Percentiles rank a stretch among this genome's conserved stretches.
These are phyloP conservation scores for Pterocles burchelli DNA, from an alignment of 2,113 vertebrate genomes.

Conservation along the genomic window DNA sequence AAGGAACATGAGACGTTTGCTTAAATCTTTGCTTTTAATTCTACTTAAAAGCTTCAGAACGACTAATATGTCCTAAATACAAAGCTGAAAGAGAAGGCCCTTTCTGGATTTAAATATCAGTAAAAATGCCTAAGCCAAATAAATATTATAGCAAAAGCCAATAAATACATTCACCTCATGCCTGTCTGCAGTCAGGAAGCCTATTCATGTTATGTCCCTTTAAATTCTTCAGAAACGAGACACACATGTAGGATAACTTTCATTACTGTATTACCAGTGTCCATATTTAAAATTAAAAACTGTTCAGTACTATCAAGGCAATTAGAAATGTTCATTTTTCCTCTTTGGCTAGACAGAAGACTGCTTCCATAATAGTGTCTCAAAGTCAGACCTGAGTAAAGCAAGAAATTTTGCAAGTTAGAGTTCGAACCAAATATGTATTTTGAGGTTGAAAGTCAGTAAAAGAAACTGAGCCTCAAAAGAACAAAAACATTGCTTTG, in stretches of 20 bases:
- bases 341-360: background rate
- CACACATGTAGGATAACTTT: background rate
- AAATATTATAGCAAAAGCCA: background rate
- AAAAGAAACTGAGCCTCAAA: background rate
- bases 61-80: background rate
- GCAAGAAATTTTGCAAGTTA: background rate
- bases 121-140: background rate
- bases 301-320: background rate
- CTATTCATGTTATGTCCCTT: background rate
- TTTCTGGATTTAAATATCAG: background rate
- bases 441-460: slow-evolving; percentile 13
- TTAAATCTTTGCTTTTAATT: background rate
- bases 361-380: background rate
- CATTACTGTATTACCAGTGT: background rate
- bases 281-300: slow-evolving; percentile 9
- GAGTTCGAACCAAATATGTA: background rate
- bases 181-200: background rate
- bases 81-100: background rate
- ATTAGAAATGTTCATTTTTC: background rate
- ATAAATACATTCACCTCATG: background rate
- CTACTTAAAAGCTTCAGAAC: background rate
- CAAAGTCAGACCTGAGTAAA: background rate
- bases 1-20: background rate
- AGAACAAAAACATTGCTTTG: slow-evolving; percentile 22
- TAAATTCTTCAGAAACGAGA: background rate